These are phyloP conservation scores for Dipodomys merriami DNA, from an alignment of 2,113 vertebrate genomes.

Conservation along the genomic window DNA sequence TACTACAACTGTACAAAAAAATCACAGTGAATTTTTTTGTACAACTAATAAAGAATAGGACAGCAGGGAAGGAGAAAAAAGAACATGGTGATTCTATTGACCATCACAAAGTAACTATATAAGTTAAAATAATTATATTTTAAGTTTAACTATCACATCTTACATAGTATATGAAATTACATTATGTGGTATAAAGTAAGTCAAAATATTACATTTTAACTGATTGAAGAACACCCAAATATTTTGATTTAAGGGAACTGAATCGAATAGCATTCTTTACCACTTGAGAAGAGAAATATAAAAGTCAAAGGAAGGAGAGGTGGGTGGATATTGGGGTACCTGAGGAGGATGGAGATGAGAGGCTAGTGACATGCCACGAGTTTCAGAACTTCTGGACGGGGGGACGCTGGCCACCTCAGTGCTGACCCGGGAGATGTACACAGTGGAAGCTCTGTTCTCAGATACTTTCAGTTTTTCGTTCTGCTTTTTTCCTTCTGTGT, in stretches of 20 bases:
- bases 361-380: conserved; percentile 77
- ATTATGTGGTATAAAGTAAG: too few relatives aligned
- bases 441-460: conserved; percentile 75
- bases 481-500: conserved; percentile 78
- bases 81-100: background rate
- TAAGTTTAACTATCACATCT: too few relatives aligned
- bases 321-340: conserved; percentile 74
- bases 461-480: conserved; percentile 75
- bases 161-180: too few relatives aligned
- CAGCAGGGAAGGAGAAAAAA: too few relatives aligned
- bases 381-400: conserved; percentile 85
- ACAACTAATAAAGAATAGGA: too few relatives aligned
- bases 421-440: conserved; percentile 55
- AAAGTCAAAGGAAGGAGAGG: background rate
- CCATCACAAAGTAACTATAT: background rate
- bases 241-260: background rate
- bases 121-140: too few relatives aligned
- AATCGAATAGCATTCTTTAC: background rate
- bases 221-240: background rate
- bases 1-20: too few relatives aligned
- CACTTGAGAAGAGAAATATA: background rate
- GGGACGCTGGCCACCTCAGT: conserved; percentile 75
- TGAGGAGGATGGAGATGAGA: conserved; percentile 80
- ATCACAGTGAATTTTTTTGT: too few relatives aligned
- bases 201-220: background rate